phyloP scores from a whole-genome alignment of 1,140 invertebrate species.

The Macrosteles quadrilineatus region DNA sequence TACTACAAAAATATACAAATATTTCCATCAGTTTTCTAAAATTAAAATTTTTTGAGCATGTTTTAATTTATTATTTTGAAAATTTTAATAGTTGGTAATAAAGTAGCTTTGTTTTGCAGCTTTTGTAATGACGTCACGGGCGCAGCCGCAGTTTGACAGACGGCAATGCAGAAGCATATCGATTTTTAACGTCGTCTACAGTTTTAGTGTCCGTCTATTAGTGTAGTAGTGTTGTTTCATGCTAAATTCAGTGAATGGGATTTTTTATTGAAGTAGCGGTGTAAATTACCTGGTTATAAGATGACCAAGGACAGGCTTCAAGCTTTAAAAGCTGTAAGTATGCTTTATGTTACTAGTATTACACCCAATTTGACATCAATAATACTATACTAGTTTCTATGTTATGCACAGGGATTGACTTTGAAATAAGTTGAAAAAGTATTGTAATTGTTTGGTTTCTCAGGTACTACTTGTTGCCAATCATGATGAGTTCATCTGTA shows the following conservation, averaged over 20 bases:
- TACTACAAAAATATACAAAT: too few relatives aligned
- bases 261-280: slow-evolving; percentile 65
- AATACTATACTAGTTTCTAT: too few relatives aligned
- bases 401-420: too few relatives aligned
- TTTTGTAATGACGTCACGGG: slow-evolving; percentile 35
- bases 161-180: slow-evolving; percentile 71
- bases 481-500: too few relatives aligned
- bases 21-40: too few relatives aligned
- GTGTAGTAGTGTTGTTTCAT: slow-evolving; percentile 64
- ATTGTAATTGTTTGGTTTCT: too few relatives aligned
- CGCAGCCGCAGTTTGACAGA: slow-evolving; percentile 57
- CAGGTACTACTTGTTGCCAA: too few relatives aligned
- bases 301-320: slow-evolving; percentile 99
- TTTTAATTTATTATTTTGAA: too few relatives aligned
- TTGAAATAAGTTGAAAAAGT: too few relatives aligned
- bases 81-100: neutral
- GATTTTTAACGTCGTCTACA: slow-evolving; percentile 66
- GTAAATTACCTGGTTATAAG: slow-evolving; percentile 62
- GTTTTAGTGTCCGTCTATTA: slow-evolving; percentile 61
- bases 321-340: slow-evolving; percentile 89
- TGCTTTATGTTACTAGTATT: slow-evolving; percentile 37
- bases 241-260: slow-evolving; percentile 75
- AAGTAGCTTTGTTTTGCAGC: slow-evolving; percentile 12
- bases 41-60: too few relatives aligned
- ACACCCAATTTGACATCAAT: neutral